A percentile compares a stretch with the other conserved stretches of the same genome.
These are phyloP conservation scores for Drosophila phalerata DNA, from an alignment of 2,888 invertebrate genomes.

Conservation along the genomic window DNA sequence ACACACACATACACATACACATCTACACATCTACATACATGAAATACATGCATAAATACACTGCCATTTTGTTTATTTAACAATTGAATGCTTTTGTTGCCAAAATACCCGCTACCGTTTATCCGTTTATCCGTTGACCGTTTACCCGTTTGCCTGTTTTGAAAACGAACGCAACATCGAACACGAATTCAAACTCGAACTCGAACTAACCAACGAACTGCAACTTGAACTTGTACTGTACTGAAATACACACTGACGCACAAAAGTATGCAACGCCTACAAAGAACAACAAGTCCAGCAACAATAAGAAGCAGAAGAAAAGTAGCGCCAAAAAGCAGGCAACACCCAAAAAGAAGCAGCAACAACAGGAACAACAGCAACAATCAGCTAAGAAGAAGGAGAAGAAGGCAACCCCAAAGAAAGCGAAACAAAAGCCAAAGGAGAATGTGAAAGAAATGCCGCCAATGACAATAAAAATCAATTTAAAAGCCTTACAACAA, in stretches of 20 bases:
- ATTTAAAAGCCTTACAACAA: conserved; percentile 73
- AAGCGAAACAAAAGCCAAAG: conserved; percentile 34
- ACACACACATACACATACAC: conserved; percentile 39
- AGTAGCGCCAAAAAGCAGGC: conserved; percentile 65
- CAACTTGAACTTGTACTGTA: conserved; percentile 15
- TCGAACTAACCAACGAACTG: conserved; percentile 30
- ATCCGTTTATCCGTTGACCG: conserved; percentile 36
- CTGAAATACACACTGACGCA: conserved; percentile 21
- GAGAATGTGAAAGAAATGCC: not conserved
- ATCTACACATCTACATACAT: conserved; percentile 52
- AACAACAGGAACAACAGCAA: conserved; percentile 21
- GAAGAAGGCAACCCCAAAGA: conserved; percentile 30
- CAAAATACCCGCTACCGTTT: conserved; percentile 50
- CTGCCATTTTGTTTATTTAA: conserved; percentile 54
- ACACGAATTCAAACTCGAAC: conserved; percentile 26
- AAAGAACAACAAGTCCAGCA: conserved; percentile 68
- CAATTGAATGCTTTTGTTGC: conserved; percentile 76
- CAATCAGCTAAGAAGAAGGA: conserved; percentile 43
- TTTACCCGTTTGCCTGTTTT: conserved; percentile 56
- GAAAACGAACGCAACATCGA: conserved; percentile 52
- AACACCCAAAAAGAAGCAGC: conserved; percentile 51
- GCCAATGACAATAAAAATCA: conserved; percentile 76
- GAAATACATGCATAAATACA: conserved; percentile 22
- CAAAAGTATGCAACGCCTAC: conserved; percentile 73
- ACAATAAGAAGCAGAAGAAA: conserved; percentile 30